Conservation (phyloP, 2,797 vertebrate genomes). For the Schizopygopsis pylzovi region DNA sequence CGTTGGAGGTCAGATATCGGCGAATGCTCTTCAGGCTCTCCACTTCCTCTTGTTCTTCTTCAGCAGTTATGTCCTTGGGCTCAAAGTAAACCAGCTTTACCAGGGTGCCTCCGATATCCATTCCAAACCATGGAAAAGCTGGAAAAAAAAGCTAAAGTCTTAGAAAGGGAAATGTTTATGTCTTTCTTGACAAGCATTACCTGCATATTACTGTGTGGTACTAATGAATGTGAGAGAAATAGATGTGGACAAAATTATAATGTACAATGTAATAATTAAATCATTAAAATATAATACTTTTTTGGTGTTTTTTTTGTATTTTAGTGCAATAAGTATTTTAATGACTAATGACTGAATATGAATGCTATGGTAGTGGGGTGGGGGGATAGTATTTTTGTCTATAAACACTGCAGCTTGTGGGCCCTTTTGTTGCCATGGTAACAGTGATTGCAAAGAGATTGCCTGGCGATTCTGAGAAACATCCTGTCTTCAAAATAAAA, state of each 20-base stretch:
- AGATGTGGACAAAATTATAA: not conserved
- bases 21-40: slow-evolving; percentile 90
- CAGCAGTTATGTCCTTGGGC: slow-evolving; percentile 88
- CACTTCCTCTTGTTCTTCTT: slow-evolving; percentile 90
- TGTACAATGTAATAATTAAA: not conserved
- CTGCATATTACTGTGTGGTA: not conserved
- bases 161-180: not conserved
- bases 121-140: slow-evolving; percentile 92
- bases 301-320: not conserved
- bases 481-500: slow-evolving; percentile 17
- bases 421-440: slow-evolving; percentile 49
- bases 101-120: slow-evolving; percentile 89
- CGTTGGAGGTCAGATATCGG: slow-evolving; percentile 86
- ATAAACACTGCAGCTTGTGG: slow-evolving; percentile 16
- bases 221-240: not conserved
- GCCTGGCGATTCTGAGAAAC: slow-evolving; percentile 19
- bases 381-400: not conserved
- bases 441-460: slow-evolving; percentile 22
- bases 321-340: not conserved
- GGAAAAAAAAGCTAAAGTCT: slow-evolving; percentile 30
- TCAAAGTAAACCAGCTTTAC: slow-evolving; percentile 90
- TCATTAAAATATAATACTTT: not conserved
- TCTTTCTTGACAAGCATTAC: not conserved
- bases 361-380: not conserved
- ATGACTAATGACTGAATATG: not conserved